Conservation (phyloP, 2,888 invertebrate genomes). For the Rhagium mordax region DNA sequence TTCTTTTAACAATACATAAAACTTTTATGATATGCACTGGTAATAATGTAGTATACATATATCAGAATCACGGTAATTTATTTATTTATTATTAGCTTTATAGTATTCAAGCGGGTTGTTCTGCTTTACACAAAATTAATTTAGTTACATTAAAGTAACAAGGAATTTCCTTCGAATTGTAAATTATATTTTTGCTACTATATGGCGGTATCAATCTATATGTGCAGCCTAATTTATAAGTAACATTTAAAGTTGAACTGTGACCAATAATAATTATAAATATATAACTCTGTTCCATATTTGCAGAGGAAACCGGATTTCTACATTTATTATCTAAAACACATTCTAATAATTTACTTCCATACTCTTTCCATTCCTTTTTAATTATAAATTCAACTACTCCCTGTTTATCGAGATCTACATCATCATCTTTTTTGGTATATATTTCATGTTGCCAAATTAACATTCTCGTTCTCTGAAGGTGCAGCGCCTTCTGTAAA, state of each 20-base stretch:
- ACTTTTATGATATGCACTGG: no score
- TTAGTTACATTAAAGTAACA: slow-evolving; percentile 54
- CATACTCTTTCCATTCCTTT: slow-evolving; percentile 57
- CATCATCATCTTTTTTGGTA: slow-evolving; percentile 70
- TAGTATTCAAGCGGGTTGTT: neutral
- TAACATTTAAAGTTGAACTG: slow-evolving; percentile 45
- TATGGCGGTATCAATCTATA: slow-evolving; percentile 59
- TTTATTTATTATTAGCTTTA: neutral
- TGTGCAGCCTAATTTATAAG: slow-evolving; percentile 41
- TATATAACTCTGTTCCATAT: slow-evolving; percentile 25
- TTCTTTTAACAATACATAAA: neutral
- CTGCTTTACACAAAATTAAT: slow-evolving; percentile 14
- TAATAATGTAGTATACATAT: neutral
- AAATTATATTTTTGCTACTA: slow-evolving; percentile 36
- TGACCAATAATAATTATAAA: slow-evolving; percentile 57
- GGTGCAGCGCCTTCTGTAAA: slow-evolving; percentile 69
- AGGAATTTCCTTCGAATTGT: slow-evolving; percentile 39
- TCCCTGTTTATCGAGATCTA: slow-evolving; percentile 53
- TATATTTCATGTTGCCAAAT: slow-evolving; percentile 74
- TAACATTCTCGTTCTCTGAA: slow-evolving; percentile 70
- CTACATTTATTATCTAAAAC: slow-evolving; percentile 2
- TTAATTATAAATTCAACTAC: slow-evolving; percentile 52
- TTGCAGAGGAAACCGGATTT: slow-evolving; percentile 10
- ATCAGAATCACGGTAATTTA: neutral
- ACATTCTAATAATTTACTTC: slow-evolving; percentile 56